Evolutionary conservation across 2,888 invertebrate species (phyloP), one percentile per base, ranked within the genome.

Genomic region (Nemotelus nigrinus): DNA sequence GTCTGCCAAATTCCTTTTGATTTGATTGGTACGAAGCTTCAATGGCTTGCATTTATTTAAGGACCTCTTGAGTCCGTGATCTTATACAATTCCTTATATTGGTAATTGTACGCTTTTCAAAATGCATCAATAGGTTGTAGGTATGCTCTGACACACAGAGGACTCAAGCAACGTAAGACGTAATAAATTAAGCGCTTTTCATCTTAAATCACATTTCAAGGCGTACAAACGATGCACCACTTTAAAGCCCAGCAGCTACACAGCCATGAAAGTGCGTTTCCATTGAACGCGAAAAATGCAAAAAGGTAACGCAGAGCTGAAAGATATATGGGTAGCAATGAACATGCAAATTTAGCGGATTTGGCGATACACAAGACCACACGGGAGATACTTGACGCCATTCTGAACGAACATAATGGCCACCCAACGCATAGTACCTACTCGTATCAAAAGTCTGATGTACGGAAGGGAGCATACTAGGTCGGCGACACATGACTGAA

Each of bases 291-390:
- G n/a, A 67, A 68, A 68, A 68, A 68, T 44, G 57, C 7, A 57
- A 71, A 71, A 71, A 71, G 45, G 6, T 44, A 4, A 47, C 58
- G 58, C 45, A 58, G n/a, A 72, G 48, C 10, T 25, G 48, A n/a
- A 71, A 58, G 60, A 72, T 72, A 45, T 58, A 58, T 72, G 25
- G 44, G 45, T 43, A 3, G 57, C 72, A 72, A 72, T 72, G 72
- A 72, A 58, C 72, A 72, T 45, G 72, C 45, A 58, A 57, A 72
- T 72, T 72, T 72, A 25, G 60, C 48, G 58, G 72, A 58, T 47
- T 72, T 72, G 72, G 72, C 45, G 45, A 58, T 39, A 72, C 58
- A 8, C 72, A 58, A 57, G 76, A 76, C 78, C 78, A 78, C 78
- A 78, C 76, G 50, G 78, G 48, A 76, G 68, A 10, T 78, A 77